Base-by-base conservation (phyloP, 2,113 vertebrate species). In the Hydrochoerus hydrochaeris region DNA sequence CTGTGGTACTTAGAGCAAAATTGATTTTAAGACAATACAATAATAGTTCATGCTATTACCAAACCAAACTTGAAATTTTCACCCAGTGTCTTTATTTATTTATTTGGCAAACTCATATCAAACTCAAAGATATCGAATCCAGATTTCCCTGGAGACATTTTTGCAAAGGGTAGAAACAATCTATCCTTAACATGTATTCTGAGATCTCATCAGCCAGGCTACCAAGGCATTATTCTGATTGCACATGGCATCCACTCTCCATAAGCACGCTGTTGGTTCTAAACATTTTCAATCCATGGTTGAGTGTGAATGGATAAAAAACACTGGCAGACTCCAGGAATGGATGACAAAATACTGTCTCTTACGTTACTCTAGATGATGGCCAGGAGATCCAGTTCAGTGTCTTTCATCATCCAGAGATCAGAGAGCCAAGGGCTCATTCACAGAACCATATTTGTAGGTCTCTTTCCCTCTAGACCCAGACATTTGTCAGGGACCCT, bases 1-100 rank as follows among this genome's bases (percentile, higher is more conserved):
- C 84, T 84, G 24, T 3, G 60, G 67, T 84, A 65, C 95, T 89
- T 90, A 65, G 4, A 95, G 84, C 28, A 28, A 2, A 58, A 52
- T 87, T 91, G 67, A 86, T 89, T 67, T 90, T 57, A 84, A 89
- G 81, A 75, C 38, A 63, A 90, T 86, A 84, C 90, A 63, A 73
- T 63, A 73, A 95, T 62, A 52, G 41, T 83, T 58, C 35, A 65
- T 22, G 52, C 16, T 73, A 95, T 71, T 58, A 73, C 71, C 65
- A 92, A 69, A 57, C 28, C 65, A 82, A 90, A 95, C 58, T 35
- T n/a, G 12, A 65, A 41, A 46, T 92, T 38, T 19, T 60, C 28
- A 13, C 24, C 67, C 44, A 35, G 28, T 17, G 11, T n/a, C 24
- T 3, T 77, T 49, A n/a, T 83, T 46, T 69, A 30, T 49, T 49